These are phyloP conservation scores for Emydocephalus ijimae DNA, from an alignment of 2,113 vertebrate genomes.

Conservation along the genomic window DNA sequence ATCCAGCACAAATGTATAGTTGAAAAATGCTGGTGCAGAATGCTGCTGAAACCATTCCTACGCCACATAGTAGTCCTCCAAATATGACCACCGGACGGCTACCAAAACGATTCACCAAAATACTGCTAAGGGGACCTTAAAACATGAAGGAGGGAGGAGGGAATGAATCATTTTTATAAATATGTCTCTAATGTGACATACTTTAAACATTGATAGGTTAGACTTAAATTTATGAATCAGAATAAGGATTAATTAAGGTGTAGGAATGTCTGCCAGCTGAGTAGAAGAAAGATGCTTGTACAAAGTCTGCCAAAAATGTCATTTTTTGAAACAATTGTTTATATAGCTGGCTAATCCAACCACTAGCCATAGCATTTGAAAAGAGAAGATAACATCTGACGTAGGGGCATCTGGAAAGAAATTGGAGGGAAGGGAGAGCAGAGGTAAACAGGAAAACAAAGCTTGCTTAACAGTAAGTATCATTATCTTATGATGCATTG, in stretches of 20 bases:
- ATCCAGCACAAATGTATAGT: constrained; percentile 76
- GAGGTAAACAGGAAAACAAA: background rate
- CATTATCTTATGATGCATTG: background rate
- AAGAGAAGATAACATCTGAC: background rate
- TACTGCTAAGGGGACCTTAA: constrained; percentile 76
- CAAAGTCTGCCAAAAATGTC: background rate
- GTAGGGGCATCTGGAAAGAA: background rate
- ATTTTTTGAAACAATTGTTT: background rate
- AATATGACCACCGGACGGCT: constrained; percentile 78
- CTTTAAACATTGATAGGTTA: background rate
- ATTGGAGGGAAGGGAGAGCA: background rate
- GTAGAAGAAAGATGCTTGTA: background rate
- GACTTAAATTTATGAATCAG: background rate
- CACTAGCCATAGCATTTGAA: background rate
- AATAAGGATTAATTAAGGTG: background rate
- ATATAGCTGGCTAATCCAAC: background rate
- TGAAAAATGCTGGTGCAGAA: constrained; percentile 78
- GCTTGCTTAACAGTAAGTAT: background rate
- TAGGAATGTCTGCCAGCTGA: background rate
- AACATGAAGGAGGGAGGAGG: background rate
- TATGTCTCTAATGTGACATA: rapidly evolving
- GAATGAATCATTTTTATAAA: background rate
- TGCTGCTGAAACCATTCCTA: constrained; percentile 73
- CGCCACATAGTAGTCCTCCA: constrained; percentile 74
- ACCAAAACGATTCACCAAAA: constrained; percentile 75